Conservation (phyloP, 2,113 vertebrate genomes). For the Amblyopsis rosae region DNA sequence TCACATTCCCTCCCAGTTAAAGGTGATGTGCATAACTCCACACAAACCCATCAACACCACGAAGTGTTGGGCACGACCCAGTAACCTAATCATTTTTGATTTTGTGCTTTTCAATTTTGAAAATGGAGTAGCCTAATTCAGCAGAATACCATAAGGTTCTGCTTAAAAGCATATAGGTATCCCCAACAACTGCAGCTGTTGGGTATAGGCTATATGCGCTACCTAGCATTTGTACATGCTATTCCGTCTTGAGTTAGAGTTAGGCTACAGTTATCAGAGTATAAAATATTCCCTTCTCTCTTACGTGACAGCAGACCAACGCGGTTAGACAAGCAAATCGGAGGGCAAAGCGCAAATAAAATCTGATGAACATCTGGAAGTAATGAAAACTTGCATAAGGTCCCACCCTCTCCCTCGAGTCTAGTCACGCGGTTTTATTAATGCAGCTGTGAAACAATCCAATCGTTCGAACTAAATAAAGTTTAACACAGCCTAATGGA, state of each 20-base stretch:
- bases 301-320: slow-evolving; percentile 18
- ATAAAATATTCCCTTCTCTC: background rate
- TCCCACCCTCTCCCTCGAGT: slow-evolving; percentile 78
- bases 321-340: slow-evolving; percentile 32
- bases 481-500: too few relatives aligned
- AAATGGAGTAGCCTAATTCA: too few relatives aligned
- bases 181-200: too few relatives aligned
- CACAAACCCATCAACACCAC: slow-evolving; percentile 13
- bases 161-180: too few relatives aligned
- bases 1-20: slow-evolving; percentile 59
- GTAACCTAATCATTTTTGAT: too few relatives aligned
- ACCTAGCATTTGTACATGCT: too few relatives aligned
- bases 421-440: slow-evolving; percentile 40
- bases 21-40: background rate
- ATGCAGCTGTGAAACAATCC: background rate
- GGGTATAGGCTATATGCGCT: too few relatives aligned
- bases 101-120: too few relatives aligned
- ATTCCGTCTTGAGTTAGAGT: too few relatives aligned
- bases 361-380: slow-evolving; percentile 78
- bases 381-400: slow-evolving; percentile 70
- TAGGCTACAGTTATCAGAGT: slow-evolving; percentile 5
- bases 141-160: too few relatives aligned
- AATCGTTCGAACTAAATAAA: background rate
- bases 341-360: slow-evolving; percentile 40
- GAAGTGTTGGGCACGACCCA: too few relatives aligned